These are phyloP conservation scores for Donacobius atricapilla DNA, from an alignment of 2,113 vertebrate species.

Conservation along the genomic window DNA sequence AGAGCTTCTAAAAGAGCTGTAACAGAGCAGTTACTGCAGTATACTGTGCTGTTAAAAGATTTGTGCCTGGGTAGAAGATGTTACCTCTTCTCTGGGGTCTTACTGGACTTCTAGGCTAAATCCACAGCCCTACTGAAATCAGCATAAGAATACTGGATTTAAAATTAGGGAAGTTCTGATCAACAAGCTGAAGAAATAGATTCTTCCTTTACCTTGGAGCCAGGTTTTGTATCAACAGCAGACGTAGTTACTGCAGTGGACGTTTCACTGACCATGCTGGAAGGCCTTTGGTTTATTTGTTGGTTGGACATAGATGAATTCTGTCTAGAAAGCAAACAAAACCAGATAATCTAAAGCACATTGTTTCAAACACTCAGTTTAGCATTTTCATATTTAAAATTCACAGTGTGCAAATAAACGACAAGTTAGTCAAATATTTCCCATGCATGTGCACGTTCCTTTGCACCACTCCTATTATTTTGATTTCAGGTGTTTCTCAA, in stretches of 20 bases:
- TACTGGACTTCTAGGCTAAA: neutral
- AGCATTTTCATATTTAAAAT: neutral
- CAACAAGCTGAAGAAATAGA: neutral
- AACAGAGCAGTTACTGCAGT: neutral
- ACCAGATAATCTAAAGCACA: neutral
- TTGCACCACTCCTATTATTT: neutral
- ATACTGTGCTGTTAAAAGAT: neutral
- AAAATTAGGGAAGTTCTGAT: neutral
- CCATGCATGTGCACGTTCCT: neutral
- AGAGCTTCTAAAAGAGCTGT: neutral
- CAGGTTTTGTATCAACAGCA: constrained; percentile 78
- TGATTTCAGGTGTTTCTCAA: neutral
- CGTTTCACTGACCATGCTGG: constrained; percentile 91
- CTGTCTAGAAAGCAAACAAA: constrained; percentile 71
- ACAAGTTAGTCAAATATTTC: neutral
- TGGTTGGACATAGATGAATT: constrained; percentile 89
- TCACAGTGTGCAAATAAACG: neutral
- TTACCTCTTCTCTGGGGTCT: neutral
- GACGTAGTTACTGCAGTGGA: constrained; percentile 83
- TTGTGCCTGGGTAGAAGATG: neutral
- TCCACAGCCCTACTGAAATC: neutral
- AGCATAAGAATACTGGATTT: neutral
- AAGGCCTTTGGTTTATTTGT: constrained; percentile 84
- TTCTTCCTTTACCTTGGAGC: constrained; percentile 78
- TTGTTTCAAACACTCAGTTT: neutral